Evolutionary conservation across 2,888 invertebrate genomes (phyloP).

Genomic region (Lottia gigantea): DNA sequence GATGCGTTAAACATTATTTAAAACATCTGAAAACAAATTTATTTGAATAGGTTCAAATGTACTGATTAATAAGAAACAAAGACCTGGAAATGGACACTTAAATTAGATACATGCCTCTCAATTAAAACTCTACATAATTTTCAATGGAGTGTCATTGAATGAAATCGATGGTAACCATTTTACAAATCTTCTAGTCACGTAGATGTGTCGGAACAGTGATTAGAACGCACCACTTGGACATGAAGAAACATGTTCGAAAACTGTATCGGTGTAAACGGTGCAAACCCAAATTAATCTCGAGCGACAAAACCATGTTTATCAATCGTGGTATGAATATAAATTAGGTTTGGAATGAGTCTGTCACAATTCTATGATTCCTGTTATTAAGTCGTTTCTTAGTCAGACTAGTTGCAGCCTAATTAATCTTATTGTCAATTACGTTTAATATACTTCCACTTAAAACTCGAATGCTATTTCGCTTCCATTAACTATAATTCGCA

Average conservation of each 20-base stretch:
- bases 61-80: no score
- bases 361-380: neutral
- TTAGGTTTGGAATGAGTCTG: neutral
- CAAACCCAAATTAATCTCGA: neutral
- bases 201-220: neutral
- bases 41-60: no score
- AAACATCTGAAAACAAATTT: no score
- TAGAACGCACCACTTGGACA: neutral
- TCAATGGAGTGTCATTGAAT: neutral
- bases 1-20: no score
- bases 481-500: neutral
- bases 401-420: constrained; percentile 8
- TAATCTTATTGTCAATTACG: constrained; percentile 10
- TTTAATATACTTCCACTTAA: constrained; percentile 10
- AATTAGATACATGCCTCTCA: neutral
- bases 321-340: constrained; percentile 7
- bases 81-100: neutral
- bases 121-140: constrained; percentile 4
- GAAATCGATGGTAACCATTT: constrained; percentile 3
- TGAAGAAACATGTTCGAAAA: neutral
- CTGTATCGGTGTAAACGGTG: neutral
- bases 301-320: neutral
- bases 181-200: constrained; percentile 2
- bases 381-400: neutral
- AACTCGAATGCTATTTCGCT: constrained; percentile 8